Evolutionary conservation across 2,797 vertebrate genomes (phyloP).

Genomic region (Rhynchotus rufescens): DNA sequence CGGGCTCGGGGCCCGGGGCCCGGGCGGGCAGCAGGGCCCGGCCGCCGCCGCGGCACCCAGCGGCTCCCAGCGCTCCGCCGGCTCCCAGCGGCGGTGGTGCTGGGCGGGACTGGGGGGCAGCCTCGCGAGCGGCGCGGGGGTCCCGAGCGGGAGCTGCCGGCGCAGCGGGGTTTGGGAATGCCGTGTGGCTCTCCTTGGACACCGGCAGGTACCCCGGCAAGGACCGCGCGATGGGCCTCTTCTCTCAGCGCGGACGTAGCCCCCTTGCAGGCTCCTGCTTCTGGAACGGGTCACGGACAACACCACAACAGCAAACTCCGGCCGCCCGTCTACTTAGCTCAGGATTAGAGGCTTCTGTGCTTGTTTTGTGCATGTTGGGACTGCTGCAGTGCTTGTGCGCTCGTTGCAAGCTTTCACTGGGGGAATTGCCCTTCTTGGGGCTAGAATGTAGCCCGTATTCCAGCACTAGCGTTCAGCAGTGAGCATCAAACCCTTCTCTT

Average conservation of each 20-base stretch:
- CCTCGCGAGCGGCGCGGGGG: not conserved
- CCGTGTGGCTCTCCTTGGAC: rapidly evolving
- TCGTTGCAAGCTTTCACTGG: not conserved
- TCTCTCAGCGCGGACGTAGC: rapidly evolving
- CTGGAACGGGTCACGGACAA: rapidly evolving
- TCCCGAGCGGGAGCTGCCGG: too few species aligned
- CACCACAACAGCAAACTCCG: rapidly evolving
- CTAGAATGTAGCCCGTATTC: not conserved
- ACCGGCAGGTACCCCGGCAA: rapidly evolving
- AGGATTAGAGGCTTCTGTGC: rapidly evolving
- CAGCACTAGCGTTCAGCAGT: not conserved
- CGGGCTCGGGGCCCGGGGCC: too few species aligned
- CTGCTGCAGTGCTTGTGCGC: too few species aligned
- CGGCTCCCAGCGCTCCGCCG: too few species aligned
- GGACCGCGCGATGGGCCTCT: not conserved
- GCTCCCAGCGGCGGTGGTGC: too few species aligned
- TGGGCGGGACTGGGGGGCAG: rapidly evolving
- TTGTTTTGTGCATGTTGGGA: not conserved
- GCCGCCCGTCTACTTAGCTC: not conserved
- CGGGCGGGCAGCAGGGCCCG: too few species aligned
- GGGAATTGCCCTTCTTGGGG: rapidly evolving
- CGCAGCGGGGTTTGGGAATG: rapidly evolving
- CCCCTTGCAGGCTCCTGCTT: not conserved
- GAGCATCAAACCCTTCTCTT: rapidly evolving
- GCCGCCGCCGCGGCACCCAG: rapidly evolving